Base-by-base conservation (phyloP, 2,888 invertebrate genomes). In the Sarcophaga subvicina region DNA sequence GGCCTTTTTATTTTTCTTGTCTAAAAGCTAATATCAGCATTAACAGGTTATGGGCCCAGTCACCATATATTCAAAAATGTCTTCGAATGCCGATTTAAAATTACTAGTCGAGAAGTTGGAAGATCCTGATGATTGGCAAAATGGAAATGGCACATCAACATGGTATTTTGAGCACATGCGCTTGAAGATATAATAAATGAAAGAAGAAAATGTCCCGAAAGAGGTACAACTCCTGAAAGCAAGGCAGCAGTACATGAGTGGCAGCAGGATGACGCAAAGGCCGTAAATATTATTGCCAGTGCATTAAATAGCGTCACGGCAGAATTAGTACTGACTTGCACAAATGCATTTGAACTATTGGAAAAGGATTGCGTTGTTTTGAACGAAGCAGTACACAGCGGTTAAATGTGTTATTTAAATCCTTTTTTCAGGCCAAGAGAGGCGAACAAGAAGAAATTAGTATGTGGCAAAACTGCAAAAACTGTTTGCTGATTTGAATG, bases 341-440 rank as follows among this genome's bases (percentile, higher is more conserved):
- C 49, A 49, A 49, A 49, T 49, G 49, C 49, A 49, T 49, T 17
- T 59, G 71, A 60, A 25, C 60, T 71, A 71, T 60, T 60, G 60
- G 37, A 27, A 17, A 71, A 60, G 22, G 14, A 66, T 45, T 76
- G 66, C 54, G 64, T 66, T 66, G 76, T 62, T 64, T 67, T 77
- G 66, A 77, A 77, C 77, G 66, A 37, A 77, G 77, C 10, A 47
- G 66, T 77, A 77, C 54, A 67, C 77, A 77, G 49, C 22, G 64
- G 20, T 77, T 77, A 22, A 77, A 77, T 17, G 67, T 77, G 77
- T 8, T 66, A 20, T 67, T 77, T 59, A 67, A 77, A 77, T 77
- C 54, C 3, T 76, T 64, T 47, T 76, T 75, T 45, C 63, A 63
- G 25, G 75, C 64, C 20, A 75, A 62, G 49, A 49, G 49, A 49